Percentiles rank a stretch among this genome's conserved stretches.
These are phyloP conservation scores for Cyanoderma ruficeps DNA, from an alignment of 2,113 vertebrate genomes.

Conservation along the genomic window DNA sequence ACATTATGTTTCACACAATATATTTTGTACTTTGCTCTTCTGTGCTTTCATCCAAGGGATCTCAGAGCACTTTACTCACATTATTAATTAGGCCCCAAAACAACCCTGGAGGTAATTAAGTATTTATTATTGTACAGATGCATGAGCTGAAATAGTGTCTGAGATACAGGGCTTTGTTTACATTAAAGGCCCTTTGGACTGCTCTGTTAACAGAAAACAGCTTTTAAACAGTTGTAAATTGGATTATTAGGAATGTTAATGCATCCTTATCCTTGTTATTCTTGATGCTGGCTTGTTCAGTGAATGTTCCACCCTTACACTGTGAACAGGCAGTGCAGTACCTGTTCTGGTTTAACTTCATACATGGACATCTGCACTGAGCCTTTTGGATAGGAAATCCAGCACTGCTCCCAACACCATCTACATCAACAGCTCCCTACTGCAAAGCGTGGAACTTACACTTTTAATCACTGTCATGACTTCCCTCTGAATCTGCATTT, in stretches of 20 bases:
- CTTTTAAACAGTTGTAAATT: not conserved
- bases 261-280: not conserved
- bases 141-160: not conserved
- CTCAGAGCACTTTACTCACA: conserved; percentile 9
- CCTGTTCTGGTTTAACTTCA: not conserved
- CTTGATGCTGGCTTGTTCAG: not conserved
- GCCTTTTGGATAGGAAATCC: not conserved
- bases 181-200: not conserved
- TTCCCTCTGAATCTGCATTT: not conserved
- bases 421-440: not conserved
- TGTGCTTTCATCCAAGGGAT: not conserved
- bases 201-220: not conserved
- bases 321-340: not conserved
- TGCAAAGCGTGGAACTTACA: not conserved
- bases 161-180: not conserved
- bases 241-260: not conserved
- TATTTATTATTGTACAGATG: conserved; percentile 28
- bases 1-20: not conserved
- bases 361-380: not conserved
- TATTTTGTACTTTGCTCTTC: not conserved
- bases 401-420: not conserved
- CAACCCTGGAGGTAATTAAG: conserved; percentile 10
- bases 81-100: conserved; percentile 22
- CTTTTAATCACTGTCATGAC: not conserved
- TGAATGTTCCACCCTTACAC: not conserved